Evolutionary conservation across 2,113 vertebrate species (phyloP), one percentile per base, ranked within the genome.

Genomic region (Calidris pygmaea): DNA sequence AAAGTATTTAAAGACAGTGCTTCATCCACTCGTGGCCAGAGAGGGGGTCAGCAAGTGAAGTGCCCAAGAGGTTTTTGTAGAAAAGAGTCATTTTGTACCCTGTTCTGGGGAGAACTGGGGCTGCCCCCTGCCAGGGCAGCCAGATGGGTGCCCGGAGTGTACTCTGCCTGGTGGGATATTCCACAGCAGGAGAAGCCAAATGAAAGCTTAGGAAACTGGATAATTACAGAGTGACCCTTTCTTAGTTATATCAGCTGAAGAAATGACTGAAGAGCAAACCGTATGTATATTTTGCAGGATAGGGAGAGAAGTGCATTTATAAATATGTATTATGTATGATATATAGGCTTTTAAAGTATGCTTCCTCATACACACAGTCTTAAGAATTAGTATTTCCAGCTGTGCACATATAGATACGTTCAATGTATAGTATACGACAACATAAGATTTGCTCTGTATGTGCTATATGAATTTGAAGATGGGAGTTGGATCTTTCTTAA

Each of bases 121-220:
- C 34, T 41, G 23, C 4, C 67, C 26, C 29, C n/a, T 55, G 27
- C 17, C 67, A 43, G 16, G 50, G 32, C 60, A 83, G 27, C 67
- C 59, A 13, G 10, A 8, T 14, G 35, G 59, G 27, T 27, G 10
- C 14, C 50, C 24, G 35, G 1, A 0, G 1, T 17, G 6, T 41
- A 3, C 12, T 3, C 15, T 80, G n/a, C 39, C 56, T 87, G 24
- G 23, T 88, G 27, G 32, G 39, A 22, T 75, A 22, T 30, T 52
- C 0, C 2, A 39, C 27, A 76, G 58, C 30, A 79, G 70, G 26
- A 72, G 71, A 79, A 90, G 12, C 7, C 24, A 68, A 75, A 21
- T 22, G 35, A 56, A 66, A 43, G 30, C 43, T 87, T 48, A 60
- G 43, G 23, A 48, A 85, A 29, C 4, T 47, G 12, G 30, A 4